phyloP scores from a whole-genome alignment of 2,797 vertebrate species.

The Cossypha niveicapilla region DNA sequence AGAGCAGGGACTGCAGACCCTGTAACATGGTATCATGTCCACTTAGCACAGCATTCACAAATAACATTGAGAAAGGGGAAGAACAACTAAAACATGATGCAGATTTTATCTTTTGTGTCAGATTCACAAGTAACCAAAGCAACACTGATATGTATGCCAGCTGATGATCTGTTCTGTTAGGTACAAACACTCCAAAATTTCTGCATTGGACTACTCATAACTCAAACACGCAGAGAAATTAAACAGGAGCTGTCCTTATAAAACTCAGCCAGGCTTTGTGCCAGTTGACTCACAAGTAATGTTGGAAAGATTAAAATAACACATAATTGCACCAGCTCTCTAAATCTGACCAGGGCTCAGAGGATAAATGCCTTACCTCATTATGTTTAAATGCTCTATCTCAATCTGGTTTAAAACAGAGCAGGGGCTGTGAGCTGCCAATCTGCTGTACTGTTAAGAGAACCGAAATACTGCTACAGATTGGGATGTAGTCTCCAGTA shows the following conservation, averaged over 20 bases:
- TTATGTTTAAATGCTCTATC: conserved; percentile 12
- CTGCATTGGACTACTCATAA: neutral
- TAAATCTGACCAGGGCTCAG: conserved; percentile 46
- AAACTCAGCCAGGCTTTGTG: conserved; percentile 15
- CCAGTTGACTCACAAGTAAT: neutral
- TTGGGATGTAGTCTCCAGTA: neutral
- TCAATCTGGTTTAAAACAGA: conserved; percentile 38
- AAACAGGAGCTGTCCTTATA: conserved; percentile 4
- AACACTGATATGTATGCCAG: neutral
- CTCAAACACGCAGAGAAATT: neutral
- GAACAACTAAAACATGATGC: neutral
- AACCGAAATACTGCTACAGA: neutral
- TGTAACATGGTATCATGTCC: neutral
- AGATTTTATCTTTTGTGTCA: neutral
- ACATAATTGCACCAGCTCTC: conserved; percentile 10
- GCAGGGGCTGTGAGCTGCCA: neutral
- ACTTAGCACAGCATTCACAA: neutral
- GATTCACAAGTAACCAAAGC: neutral
- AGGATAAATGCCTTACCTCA: conserved; percentile 40
- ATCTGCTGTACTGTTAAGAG: neutral
- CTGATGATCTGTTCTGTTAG: neutral
- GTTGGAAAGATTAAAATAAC: conserved; percentile 47
- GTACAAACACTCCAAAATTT: neutral
- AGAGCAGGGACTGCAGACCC: neutral
- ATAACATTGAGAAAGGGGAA: neutral